Evolutionary conservation across 2,888 invertebrate genomes (phyloP).

Genomic region (Zhuqinia jingwanae): DNA sequence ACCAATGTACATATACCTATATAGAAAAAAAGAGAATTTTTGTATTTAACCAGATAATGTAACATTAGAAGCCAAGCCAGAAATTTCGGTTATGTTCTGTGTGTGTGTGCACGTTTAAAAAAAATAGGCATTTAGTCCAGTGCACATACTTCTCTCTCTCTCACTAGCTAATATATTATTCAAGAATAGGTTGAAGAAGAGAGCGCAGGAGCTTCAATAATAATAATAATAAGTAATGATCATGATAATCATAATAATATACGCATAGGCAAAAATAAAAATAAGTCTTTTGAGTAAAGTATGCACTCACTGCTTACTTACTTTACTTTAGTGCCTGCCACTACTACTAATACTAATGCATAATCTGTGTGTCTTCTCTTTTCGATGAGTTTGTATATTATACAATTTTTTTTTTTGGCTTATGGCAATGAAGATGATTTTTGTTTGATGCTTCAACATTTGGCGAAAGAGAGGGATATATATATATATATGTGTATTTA

Average conservation of each 20-base stretch:
- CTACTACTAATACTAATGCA: neutral
- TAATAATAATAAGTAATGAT: conserved; percentile 60
- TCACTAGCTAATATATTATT: conserved; percentile 51
- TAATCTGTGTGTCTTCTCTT: neutral
- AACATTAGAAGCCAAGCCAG: conserved; percentile 37
- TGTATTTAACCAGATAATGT: conserved; percentile 46
- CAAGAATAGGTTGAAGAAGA: conserved; percentile 35
- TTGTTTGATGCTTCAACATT: too few relatives aligned
- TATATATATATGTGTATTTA: too few relatives aligned
- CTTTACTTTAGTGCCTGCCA: neutral
- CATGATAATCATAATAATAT: conserved; percentile 53
- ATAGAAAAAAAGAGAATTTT: conserved; percentile 34
- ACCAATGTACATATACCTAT: neutral
- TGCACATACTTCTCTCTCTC: conserved; percentile 33
- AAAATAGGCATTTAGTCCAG: conserved; percentile 35
- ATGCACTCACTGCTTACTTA: conserved; percentile 1
- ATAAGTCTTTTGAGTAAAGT: conserved; percentile 5
- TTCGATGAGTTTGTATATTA: conserved; percentile 55
- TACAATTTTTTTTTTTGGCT: conserved; percentile 6
- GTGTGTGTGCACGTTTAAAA: conserved; percentile 36
- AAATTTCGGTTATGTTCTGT: conserved; percentile 40
- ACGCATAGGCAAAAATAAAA: conserved; percentile 46
- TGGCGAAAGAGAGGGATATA: conserved; percentile 7
- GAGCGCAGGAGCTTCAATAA: conserved; percentile 55
- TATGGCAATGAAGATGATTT: neutral